Conservation (phyloP, 1,140 invertebrate genomes). For the Melipona quadrifasciata region DNA sequence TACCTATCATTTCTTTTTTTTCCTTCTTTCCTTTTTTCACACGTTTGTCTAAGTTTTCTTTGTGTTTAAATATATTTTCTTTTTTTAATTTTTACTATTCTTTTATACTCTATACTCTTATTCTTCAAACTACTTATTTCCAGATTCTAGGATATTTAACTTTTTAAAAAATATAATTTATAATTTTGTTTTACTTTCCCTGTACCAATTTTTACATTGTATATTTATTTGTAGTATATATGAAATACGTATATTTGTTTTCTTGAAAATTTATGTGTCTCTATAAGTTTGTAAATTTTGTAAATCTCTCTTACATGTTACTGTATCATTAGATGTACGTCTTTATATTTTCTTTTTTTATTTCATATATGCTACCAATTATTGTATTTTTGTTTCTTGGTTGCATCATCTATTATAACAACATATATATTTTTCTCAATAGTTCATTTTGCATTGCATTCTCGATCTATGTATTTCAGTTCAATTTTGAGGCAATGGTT, state of each 20-base stretch:
- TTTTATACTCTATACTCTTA: not conserved
- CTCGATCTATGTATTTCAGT: not conserved
- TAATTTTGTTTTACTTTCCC: not conserved
- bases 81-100: no score
- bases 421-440: constrained; percentile 3
- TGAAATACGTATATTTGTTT: not conserved
- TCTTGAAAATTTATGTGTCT: not conserved
- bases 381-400: constrained; percentile 23
- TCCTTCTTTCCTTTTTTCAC: not conserved
- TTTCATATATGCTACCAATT: constrained; percentile 8
- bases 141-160: not conserved
- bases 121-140: not conserved
- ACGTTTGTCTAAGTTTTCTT: not conserved
- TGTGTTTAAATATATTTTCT: not conserved
- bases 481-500: constrained; percentile 43
- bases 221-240: not conserved
- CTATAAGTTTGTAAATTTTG: not conserved
- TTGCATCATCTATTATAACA: constrained; percentile 16
- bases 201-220: not conserved
- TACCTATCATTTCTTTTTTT: not conserved
- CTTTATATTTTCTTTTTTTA: not conserved
- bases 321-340: not conserved
- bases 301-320: constrained; percentile 22
- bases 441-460: not conserved
- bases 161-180: not conserved